Base-by-base conservation (phyloP, 2,113 vertebrate species). In the Spizaetus ornatus region DNA sequence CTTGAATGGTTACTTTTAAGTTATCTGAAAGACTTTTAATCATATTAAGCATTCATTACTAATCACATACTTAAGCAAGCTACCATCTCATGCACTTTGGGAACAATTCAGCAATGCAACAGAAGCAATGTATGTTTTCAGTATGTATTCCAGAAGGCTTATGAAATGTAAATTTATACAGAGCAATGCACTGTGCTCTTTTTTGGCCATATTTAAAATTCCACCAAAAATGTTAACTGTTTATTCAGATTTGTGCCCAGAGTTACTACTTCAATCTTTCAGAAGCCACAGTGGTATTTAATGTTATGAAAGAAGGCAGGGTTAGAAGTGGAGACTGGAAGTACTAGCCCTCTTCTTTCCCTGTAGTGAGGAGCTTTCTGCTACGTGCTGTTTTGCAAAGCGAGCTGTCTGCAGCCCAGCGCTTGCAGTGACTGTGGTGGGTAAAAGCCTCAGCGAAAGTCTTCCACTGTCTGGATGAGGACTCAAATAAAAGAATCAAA, bases 1-100 rank as follows among this genome's bases (percentile, higher is more conserved):
- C 74, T 93, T 86, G 79, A 83, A 78, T 53, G 48, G 34, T 85
- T 85, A 66, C 45, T 83, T 96, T 66, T 80, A 96, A 96, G 58
- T 93, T 65, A 66, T 67, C 55, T 80, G 82, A 85, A 86, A 85
- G 73, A 47, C 67, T 95, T 95, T 76, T 91, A 20, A 40, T 82
- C 27, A 21, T 76, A 69, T 67, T 73, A 84, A 72, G 45, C 42
- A 58, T 78, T 56, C 7, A 14, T 72, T 90, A 47, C 85, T 91
- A 70, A 56, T 82, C 23, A 5, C 23, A 10, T 71, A 25, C 31
- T 59, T 66, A 55, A 67, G 17, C 42, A 53, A 52, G 55, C 70
- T 38, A 4, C 53, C 43, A 17, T 72, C 93, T 81, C 58, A 31
- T 65, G 69, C 69, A 77, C 56, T 90, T 78, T 50, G 77, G 87